Percentiles rank a stretch among this genome's conserved stretches.
Conservation (phyloP, 2,797 vertebrate species). For the Coregonus suidteri region DNA sequence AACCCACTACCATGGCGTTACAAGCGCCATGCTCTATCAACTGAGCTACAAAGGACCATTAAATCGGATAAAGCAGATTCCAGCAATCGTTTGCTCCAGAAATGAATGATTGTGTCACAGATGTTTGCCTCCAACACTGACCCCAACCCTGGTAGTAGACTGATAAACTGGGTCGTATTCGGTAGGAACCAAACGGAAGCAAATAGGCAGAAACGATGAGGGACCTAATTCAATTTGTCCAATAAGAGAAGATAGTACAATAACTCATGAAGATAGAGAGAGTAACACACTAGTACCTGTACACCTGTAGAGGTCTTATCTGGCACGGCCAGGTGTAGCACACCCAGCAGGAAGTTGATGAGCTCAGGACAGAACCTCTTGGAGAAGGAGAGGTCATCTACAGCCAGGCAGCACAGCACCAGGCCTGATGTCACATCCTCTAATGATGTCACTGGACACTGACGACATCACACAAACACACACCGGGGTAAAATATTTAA, state of each 20-base stretch:
- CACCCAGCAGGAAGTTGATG: conserved; percentile 86
- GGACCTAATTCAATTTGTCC: no score
- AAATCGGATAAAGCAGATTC: no score
- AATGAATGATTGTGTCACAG: no score
- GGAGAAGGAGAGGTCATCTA: conserved; percentile 89
- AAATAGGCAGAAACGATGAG: no score
- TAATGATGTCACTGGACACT: conserved; percentile 85
- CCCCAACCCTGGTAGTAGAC: no score
- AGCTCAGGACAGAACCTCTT: conserved; percentile 90
- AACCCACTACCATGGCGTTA: no score
- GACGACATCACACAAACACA: neutral
- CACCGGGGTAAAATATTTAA: neutral
- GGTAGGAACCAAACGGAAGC: no score
- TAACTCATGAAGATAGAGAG: neutral
- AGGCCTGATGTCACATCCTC: conserved; percentile 84
- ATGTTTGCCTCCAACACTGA: no score
- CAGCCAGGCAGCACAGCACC: conserved; percentile 83
- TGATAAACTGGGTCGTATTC: no score
- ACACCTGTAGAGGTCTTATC: conserved; percentile 65
- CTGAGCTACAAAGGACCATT: no score
- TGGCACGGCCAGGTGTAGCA: conserved; percentile 82
- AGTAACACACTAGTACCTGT: conserved; percentile 46
- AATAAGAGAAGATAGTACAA: neutral
- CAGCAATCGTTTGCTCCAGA: no score
- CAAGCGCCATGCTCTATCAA: no score